Evolutionary conservation across 2,113 vertebrate species (phyloP).

Genomic region (Ceyx melanurus): DNA sequence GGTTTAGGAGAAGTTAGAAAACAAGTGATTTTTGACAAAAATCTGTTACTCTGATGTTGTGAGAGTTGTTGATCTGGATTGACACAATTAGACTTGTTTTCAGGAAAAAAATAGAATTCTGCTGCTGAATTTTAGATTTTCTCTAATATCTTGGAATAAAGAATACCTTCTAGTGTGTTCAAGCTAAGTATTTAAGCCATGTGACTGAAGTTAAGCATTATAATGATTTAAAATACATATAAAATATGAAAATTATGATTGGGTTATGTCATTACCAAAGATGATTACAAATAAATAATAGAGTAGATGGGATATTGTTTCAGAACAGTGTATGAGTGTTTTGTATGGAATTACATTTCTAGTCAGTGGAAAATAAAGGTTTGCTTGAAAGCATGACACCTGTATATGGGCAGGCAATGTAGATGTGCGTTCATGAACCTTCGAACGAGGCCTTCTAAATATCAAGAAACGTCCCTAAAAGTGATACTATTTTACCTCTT

Average conservation of each 20-base stretch:
- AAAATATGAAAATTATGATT: not conserved
- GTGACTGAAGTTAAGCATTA: not conserved
- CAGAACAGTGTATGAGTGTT: not conserved
- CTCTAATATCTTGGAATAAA: not conserved
- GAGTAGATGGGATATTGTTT: not conserved
- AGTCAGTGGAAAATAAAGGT: accelerated
- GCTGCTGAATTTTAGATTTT: not conserved
- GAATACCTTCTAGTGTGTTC: not conserved
- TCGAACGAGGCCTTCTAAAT: not conserved
- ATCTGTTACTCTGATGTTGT: accelerated
- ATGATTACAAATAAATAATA: not conserved
- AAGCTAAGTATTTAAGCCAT: not conserved
- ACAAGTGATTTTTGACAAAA: not conserved
- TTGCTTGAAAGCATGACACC: not conserved
- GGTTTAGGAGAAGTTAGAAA: not conserved
- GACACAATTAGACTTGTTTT: not conserved
- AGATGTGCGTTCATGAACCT: not conserved
- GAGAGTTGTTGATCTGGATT: not conserved
- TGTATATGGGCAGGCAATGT: not conserved
- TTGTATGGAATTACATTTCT: not conserved
- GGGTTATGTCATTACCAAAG: not conserved
- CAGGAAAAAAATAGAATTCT: not conserved
- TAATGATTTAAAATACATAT: not conserved
- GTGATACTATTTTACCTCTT: accelerated
- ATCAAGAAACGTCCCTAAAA: not conserved